Evolutionary conservation across 2,797 vertebrate species (phyloP), one percentile per base, ranked within the genome.

Genomic region (Coilia nasus): DNA sequence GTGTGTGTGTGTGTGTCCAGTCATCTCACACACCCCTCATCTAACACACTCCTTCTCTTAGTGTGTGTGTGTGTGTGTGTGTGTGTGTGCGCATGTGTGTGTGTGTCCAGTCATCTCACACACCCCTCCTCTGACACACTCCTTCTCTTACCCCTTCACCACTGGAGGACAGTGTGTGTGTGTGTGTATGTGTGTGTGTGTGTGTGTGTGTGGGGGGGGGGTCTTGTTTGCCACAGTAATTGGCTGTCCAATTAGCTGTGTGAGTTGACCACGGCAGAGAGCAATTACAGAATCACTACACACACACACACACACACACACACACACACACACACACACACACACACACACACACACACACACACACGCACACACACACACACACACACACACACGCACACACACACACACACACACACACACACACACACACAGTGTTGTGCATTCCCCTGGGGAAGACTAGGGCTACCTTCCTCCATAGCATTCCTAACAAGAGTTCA

Each of bases 391-490:
- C 78, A 35, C n/a, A 54, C 62, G 31, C 28, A 9, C 71, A 57
- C 47, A 5, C 47, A 78, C 19, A 7, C 54, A 67, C 41, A 25
- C 71, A 2, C 54, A 25, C 62, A 6, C 31, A 31, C 67, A 23
- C 23, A 80, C 35, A 35, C 54, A 78, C 10, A 80, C 64, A 59
- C 85, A 86, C 85, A 86, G 87, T n/a, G n/a, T n/a, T n/a, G n/a
- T n/a, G n/a, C n/a, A n/a, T n/a, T n/a, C n/a, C n/a, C n/a, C n/a
- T n/a, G n/a, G n/a, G n/a, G n/a, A n/a, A n/a, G n/a, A n/a, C n/a
- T n/a, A n/a, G n/a, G n/a, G n/a, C n/a, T n/a, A n/a, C n/a, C n/a
- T n/a, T n/a, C n/a, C n/a, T n/a, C n/a, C n/a, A n/a, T n/a, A n/a
- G n/a, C n/a, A n/a, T n/a, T n/a, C n/a, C n/a, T n/a, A n/a, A n/a